Conservation (phyloP, 2,113 vertebrate species). For the Leptosomus discolor region DNA sequence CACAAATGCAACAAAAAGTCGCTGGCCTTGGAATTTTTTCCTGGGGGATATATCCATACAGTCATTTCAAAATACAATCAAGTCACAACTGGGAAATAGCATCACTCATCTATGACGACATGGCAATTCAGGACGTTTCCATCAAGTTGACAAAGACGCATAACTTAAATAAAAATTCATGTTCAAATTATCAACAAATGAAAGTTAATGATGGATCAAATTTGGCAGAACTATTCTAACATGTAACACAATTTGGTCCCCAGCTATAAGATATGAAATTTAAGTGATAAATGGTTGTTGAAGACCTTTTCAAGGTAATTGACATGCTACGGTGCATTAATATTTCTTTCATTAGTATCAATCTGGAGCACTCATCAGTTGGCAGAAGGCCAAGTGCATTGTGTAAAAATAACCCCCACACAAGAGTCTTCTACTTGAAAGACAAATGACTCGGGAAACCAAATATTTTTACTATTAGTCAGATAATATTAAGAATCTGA, state of each 20-base stretch:
- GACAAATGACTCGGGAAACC: background rate
- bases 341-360: constrained; percentile 40
- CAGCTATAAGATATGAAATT: background rate
- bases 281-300: background rate
- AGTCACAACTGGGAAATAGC: background rate
- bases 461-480: background rate
- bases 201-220: constrained; percentile 62
- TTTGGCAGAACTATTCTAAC: constrained; percentile 37
- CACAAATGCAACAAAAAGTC: background rate
- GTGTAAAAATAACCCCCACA: background rate
- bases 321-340: constrained; percentile 57
- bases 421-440: background rate
- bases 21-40: background rate
- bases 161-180: constrained; percentile 47
- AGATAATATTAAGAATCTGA: background rate
- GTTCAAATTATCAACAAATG: constrained; percentile 57
- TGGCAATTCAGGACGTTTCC: background rate
- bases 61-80: background rate
- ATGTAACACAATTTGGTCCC: background rate
- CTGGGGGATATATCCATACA: background rate
- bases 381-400: constrained; percentile 34
- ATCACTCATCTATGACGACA: background rate
- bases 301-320: constrained; percentile 42
- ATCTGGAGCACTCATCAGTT: constrained; percentile 14
- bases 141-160: constrained; percentile 47